Evolutionary conservation across 1,140 invertebrate genomes (phyloP).

Genomic region (Archivesica marissinica): DNA sequence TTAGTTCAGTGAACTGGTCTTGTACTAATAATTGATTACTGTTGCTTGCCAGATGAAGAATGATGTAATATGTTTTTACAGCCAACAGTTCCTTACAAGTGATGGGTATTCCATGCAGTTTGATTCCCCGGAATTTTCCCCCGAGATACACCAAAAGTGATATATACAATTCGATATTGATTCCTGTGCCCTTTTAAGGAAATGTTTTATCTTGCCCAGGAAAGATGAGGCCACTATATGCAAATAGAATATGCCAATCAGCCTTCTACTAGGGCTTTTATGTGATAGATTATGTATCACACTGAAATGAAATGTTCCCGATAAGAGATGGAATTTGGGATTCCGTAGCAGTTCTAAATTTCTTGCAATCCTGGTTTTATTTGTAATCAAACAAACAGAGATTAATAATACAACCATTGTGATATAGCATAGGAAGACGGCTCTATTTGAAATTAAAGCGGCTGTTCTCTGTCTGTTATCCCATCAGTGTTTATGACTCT

Average conservation of each 20-base stretch:
- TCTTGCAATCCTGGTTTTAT: no score
- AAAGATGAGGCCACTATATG: constrained; percentile 4
- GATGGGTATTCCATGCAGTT: not conserved
- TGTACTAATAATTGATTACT: not conserved
- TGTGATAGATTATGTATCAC: not conserved
- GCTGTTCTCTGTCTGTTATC: no score
- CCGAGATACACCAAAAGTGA: constrained; percentile 6
- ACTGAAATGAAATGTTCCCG: no score
- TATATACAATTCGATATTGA: constrained; percentile 30
- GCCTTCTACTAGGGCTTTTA: not conserved
- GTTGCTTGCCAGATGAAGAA: constrained; percentile 11
- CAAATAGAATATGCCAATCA: constrained; percentile 23
- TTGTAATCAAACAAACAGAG: no score
- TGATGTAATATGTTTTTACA: constrained; percentile 23
- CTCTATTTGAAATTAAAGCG: no score
- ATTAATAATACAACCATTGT: no score
- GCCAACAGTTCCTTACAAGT: not conserved
- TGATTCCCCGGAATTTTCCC: not conserved
- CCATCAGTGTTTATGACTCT: no score
- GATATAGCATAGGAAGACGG: no score
- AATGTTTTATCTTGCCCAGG: constrained; percentile 32
- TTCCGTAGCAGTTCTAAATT: no score
- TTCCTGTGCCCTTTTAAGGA: constrained; percentile 7
- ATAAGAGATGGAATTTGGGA: no score
- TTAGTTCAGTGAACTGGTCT: constrained; percentile 1